Percentiles rank a stretch among this genome's conserved stretches.
phyloP scores from a whole-genome alignment of 2,113 vertebrate species.

The Cepphus grylle region DNA sequence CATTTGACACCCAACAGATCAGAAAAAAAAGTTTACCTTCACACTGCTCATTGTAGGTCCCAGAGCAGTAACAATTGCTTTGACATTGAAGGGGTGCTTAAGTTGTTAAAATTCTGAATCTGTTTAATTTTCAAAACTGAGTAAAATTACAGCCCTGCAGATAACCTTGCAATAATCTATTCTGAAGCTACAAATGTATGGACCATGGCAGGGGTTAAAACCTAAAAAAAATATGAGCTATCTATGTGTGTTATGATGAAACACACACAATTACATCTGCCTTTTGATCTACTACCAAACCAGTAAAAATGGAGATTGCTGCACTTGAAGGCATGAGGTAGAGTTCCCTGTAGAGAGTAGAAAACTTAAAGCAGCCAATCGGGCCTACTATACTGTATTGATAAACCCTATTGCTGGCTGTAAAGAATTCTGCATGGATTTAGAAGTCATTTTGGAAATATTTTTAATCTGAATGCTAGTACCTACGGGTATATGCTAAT shows the following conservation, averaged over 20 bases:
- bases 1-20: background rate
- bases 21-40: background rate
- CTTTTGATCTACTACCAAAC: background rate
- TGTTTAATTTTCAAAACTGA: background rate
- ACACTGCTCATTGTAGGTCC: background rate
- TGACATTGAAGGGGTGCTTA: background rate
- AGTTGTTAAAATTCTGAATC: background rate
- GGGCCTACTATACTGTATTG: background rate
- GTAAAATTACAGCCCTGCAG: background rate
- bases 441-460: background rate
- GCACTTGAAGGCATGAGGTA: background rate
- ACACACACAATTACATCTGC: background rate
- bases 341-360: background rate
- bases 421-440: background rate
- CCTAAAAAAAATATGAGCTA: background rate
- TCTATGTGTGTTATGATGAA: background rate
- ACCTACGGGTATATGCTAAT: background rate
- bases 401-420: background rate
- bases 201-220: background rate
- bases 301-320: background rate
- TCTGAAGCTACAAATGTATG: background rate
- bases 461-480: background rate
- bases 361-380: background rate
- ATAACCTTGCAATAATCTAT: background rate
- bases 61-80: background rate